These are phyloP conservation scores for Corticium candelabrum DNA, from an alignment of 37 sponge, comb jelly and placozoan genomes.

Conservation along the genomic window DNA sequence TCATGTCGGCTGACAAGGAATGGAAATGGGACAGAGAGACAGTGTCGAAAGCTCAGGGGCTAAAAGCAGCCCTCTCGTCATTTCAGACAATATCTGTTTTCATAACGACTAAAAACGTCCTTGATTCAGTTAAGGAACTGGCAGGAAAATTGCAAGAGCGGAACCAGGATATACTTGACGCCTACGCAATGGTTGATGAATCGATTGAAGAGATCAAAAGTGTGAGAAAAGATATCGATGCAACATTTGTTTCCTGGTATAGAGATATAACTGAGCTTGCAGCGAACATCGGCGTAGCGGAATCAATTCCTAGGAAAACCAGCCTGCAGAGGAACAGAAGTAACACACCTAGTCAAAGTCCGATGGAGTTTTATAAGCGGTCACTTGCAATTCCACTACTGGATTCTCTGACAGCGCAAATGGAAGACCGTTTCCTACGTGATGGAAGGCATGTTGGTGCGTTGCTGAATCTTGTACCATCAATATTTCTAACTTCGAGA, in stretches of 20 bases:
- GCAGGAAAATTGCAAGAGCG: slow-evolving; percentile 32
- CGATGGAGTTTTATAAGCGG: slow-evolving; percentile 20
- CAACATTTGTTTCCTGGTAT: slow-evolving; percentile 24
- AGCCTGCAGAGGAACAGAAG: slow-evolving; percentile 15
- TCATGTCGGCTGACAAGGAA: no score
- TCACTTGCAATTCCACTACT: slow-evolving; percentile 29
- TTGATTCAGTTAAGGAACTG: slow-evolving; percentile 26
- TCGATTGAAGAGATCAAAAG: slow-evolving; percentile 17
- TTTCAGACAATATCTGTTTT: slow-evolving; percentile 31
- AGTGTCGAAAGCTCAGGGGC: slow-evolving; percentile 32
- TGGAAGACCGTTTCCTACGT: slow-evolving; percentile 14
- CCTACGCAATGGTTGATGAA: slow-evolving; percentile 19
- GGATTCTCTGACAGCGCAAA: slow-evolving; percentile 14
- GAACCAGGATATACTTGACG: slow-evolving; percentile 18
- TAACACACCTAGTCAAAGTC: slow-evolving; percentile 9
- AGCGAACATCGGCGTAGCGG: slow-evolving; percentile 16
- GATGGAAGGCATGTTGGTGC: slow-evolving; percentile 16
- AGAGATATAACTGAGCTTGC: slow-evolving; percentile 14
- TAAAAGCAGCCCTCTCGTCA: slow-evolving; percentile 20
- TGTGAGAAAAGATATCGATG: slow-evolving; percentile 16
- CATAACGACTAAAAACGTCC: slow-evolving; percentile 18
- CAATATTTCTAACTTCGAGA: slow-evolving; percentile 9
- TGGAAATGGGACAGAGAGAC: no score
- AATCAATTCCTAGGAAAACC: no score
- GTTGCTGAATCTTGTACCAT: slow-evolving; percentile 29